These are phyloP conservation scores for Peromyscus nudipes DNA, from an alignment of 2,797 vertebrate genomes.

Conservation along the genomic window DNA sequence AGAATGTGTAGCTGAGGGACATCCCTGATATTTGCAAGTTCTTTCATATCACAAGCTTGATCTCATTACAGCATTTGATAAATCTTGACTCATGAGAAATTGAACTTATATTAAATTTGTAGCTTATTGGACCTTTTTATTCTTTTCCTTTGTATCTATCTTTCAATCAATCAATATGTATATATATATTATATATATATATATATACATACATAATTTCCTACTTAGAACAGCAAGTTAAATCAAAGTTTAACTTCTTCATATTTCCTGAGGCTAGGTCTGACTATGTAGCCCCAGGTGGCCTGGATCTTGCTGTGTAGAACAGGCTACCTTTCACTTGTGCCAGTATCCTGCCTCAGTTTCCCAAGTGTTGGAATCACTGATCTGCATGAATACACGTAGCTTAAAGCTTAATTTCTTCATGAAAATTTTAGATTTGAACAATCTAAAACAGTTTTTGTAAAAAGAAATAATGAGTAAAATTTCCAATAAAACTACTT, in stretches of 20 bases:
- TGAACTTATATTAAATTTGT: conserved; percentile 29
- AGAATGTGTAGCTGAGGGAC: background rate
- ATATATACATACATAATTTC: background rate
- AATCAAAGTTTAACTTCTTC: background rate
- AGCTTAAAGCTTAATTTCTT: background rate
- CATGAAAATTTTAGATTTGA: background rate
- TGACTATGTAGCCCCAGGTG: too few relatives aligned
- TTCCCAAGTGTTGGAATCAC: background rate
- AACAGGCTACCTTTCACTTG: background rate
- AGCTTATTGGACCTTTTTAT: conserved; percentile 21
- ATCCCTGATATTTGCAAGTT: conserved; percentile 17
- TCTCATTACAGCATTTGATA: conserved; percentile 55
- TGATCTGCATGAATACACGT: background rate
- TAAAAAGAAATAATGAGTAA: background rate
- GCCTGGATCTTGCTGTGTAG: background rate
- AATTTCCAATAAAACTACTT: background rate
- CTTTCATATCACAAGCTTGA: background rate
- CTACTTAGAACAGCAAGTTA: background rate
- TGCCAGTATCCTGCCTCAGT: background rate
- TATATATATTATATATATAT: too few relatives aligned
- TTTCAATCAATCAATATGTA: conserved; percentile 1
- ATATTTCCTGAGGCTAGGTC: background rate
- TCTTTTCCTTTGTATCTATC: background rate
- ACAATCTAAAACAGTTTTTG: background rate
- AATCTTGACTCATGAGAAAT: conserved; percentile 14